Conservation (phyloP, 2,113 vertebrate genomes). For the Glareola pratincola region DNA sequence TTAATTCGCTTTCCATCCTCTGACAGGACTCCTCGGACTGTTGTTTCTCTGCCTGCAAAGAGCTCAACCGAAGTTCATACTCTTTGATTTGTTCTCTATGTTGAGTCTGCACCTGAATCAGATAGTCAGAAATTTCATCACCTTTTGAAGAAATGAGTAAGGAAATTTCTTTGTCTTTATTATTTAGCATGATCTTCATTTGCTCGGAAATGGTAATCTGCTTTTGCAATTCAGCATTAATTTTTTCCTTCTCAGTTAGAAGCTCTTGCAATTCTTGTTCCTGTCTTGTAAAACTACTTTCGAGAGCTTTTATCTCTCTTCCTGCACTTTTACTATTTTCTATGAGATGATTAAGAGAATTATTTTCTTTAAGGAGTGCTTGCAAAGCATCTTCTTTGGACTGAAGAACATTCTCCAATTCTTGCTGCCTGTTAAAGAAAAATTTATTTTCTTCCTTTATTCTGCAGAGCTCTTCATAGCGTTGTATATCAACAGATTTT, state of each 20-base stretch:
- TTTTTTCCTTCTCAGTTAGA: conserved; percentile 68
- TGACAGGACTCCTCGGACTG: conserved; percentile 64
- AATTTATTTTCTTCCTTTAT: conserved; percentile 75
- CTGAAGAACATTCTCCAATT: conserved; percentile 57
- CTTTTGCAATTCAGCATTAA: conserved; percentile 76
- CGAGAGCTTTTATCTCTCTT: conserved; percentile 68
- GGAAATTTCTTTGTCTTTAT: conserved; percentile 86
- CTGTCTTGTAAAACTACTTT: conserved; percentile 62
- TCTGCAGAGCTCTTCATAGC: conserved; percentile 75
- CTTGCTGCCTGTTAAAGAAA: conserved; percentile 64
- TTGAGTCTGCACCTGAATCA: conserved; percentile 79
- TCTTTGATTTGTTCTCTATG: conserved; percentile 72
- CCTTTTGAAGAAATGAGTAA: conserved; percentile 81
- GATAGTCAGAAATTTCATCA: conserved; percentile 81
- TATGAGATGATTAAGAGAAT: conserved; percentile 60
- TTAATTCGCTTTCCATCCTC: conserved; percentile 69
- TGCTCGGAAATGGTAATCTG: conserved; percentile 79
- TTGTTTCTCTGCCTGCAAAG: conserved; percentile 68
- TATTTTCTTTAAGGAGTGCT: conserved; percentile 72
- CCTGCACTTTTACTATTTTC: conserved; percentile 58
- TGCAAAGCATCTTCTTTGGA: conserved; percentile 70
- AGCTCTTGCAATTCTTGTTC: conserved; percentile 73
- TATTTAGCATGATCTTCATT: conserved; percentile 80
- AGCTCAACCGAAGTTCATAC: conserved; percentile 75
- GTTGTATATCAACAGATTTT: conserved; percentile 66